phyloP scores from a whole-genome alignment of 2,113 vertebrate species.

The Cololabis saira region DNA sequence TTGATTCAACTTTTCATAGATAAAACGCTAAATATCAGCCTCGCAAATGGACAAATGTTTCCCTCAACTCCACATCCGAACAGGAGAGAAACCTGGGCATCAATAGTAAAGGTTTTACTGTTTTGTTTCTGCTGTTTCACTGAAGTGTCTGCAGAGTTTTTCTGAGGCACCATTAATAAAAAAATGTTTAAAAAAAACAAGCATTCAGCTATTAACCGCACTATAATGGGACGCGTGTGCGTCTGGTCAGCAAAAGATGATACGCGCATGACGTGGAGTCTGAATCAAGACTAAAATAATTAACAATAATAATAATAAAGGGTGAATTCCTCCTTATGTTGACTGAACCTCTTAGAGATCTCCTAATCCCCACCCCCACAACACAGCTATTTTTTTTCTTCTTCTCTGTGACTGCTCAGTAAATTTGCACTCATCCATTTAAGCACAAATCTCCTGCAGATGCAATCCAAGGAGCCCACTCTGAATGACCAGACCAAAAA shows the following conservation, averaged over 20 bases:
- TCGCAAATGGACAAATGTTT: slow-evolving; percentile 41
- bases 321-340: neutral
- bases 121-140: slow-evolving; percentile 37
- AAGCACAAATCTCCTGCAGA: slow-evolving; percentile 83
- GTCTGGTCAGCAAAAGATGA: slow-evolving; percentile 35
- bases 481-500: slow-evolving; percentile 77
- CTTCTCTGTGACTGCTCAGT: slow-evolving; percentile 49
- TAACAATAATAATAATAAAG: neutral
- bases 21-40: slow-evolving; percentile 37
- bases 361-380: slow-evolving; percentile 37
- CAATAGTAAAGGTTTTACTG: slow-evolving; percentile 35
- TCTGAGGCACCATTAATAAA: slow-evolving; percentile 74
- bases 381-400: slow-evolving; percentile 28
- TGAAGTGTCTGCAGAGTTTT: slow-evolving; percentile 42
- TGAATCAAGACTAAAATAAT: slow-evolving; percentile 16
- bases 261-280: slow-evolving; percentile 37
- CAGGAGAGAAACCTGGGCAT: slow-evolving; percentile 47
- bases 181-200: too few relatives aligned
- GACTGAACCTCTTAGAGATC: neutral
- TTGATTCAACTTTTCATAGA: slow-evolving; percentile 28
- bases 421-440: slow-evolving; percentile 91
- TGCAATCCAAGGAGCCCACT: slow-evolving; percentile 71
- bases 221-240: slow-evolving; percentile 67
- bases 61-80: too few relatives aligned
- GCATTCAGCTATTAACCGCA: slow-evolving; percentile 50